A percentile compares a stretch with the other conserved stretches of the same genome.
Evolutionary conservation across 2,113 vertebrate genomes (phyloP).

Genomic region (Xenotilapia flavipinnis): DNA sequence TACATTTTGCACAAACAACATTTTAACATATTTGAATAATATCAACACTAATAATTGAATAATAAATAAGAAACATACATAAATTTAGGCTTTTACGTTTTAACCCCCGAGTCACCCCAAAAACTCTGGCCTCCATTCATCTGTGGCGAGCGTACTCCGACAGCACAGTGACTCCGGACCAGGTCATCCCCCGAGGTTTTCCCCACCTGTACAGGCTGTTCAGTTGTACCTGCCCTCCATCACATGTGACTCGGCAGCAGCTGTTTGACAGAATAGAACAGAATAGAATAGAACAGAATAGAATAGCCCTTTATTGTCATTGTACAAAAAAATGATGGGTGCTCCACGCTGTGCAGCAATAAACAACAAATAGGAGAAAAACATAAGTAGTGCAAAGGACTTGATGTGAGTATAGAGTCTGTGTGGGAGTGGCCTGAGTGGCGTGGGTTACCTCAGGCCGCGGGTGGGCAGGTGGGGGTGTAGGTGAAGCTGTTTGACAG

Average conservation of each 20-base stretch:
- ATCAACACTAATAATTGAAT: background rate
- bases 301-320: background rate
- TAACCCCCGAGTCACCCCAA: background rate
- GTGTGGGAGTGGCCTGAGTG: background rate
- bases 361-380: background rate
- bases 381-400: background rate
- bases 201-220: fast-evolving
- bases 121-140: background rate
- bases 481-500: background rate
- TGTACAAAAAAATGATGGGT: background rate
- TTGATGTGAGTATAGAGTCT: background rate
- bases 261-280: fast-evolving
- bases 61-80: background rate
- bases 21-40: background rate
- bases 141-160: background rate
- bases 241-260: background rate
- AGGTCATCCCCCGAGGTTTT: background rate
- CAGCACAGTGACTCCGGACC: background rate
- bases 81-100: fast-evolving
- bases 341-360: background rate
- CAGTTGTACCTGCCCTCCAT: background rate
- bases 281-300: fast-evolving
- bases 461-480: fast-evolving
- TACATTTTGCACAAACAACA: background rate
- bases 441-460: background rate